Evolutionary conservation across 2,888 invertebrate genomes (phyloP).

Genomic region (Apamea anceps): DNA sequence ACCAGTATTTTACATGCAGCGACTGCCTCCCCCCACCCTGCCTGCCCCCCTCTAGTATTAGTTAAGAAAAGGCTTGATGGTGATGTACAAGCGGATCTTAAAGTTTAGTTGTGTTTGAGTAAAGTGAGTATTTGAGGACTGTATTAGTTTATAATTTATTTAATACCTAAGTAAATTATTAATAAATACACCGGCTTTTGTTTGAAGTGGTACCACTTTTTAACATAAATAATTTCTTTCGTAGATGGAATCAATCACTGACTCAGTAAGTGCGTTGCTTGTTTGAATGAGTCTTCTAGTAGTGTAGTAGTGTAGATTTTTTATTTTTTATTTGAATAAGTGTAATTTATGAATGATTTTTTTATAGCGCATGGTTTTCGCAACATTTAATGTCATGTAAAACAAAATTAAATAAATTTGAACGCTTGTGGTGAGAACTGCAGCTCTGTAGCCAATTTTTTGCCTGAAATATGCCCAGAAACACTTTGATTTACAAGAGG

Average conservation of each 20-base stretch:
- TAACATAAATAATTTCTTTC: constrained; percentile 67
- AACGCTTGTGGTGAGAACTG: not conserved
- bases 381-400: not conserved
- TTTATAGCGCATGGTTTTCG: not conserved
- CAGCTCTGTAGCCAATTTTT: not conserved
- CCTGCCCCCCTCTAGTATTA: not conserved
- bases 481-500: constrained; percentile 25
- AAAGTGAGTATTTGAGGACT: too few species aligned
- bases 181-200: constrained; percentile 9
- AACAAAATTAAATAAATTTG: not conserved
- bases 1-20: not conserved
- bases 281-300: constrained; percentile 30
- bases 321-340: not conserved
- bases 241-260: constrained; percentile 59
- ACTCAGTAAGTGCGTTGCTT: constrained; percentile 71
- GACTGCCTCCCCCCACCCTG: too few species aligned
- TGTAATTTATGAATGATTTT: not conserved
- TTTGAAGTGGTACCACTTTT: constrained; percentile 34
- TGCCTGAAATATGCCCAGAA: constrained; percentile 15
- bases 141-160: not conserved
- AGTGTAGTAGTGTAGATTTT: too few species aligned
- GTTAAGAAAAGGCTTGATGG: not conserved
- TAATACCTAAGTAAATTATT: constrained; percentile 9
- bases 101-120: constrained; percentile 6
- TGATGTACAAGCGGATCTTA: not conserved